These are phyloP conservation scores for Callyntrura guangdongensis DNA, from an alignment of 2,888 invertebrate genomes.

Conservation along the genomic window DNA sequence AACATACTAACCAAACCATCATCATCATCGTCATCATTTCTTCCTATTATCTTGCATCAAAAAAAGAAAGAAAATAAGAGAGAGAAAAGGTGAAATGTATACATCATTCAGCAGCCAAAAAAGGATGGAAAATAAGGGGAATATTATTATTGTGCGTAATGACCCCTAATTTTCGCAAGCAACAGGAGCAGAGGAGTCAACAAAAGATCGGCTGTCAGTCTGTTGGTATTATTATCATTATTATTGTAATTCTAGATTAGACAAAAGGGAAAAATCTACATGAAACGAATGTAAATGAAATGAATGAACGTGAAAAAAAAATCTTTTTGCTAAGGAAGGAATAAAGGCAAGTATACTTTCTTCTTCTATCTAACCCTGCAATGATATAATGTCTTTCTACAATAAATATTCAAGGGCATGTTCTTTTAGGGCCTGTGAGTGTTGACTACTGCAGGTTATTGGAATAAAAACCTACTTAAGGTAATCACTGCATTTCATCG, in stretches of 20 bases:
- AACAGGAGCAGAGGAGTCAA: slow-evolving; percentile 22
- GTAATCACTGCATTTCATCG: no score
- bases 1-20: background rate
- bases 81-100: slow-evolving; percentile 13
- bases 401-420: slow-evolving; percentile 8
- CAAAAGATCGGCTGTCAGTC: background rate
- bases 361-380: background rate
- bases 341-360: background rate
- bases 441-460: background rate
- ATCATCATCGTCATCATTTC: slow-evolving; percentile 4
- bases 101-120: slow-evolving; percentile 4
- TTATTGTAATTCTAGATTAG: slow-evolving; percentile 61
- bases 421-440: background rate
- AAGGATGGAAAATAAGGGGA: slow-evolving; percentile 59
- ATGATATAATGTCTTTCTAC: slow-evolving; percentile 28
- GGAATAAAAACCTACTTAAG: background rate
- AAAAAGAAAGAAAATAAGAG: background rate
- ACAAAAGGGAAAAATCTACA: slow-evolving; percentile 3
- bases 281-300: background rate
- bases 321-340: background rate
- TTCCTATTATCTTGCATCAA: slow-evolving; percentile 5
- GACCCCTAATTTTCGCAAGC: slow-evolving; percentile 63
- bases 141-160: slow-evolving; percentile 60
- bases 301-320: slow-evolving; percentile 1
- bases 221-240: slow-evolving; percentile 1